A percentile compares a stretch with the other conserved stretches of the same genome.
Conservation (phyloP, 2,797 vertebrate genomes). For the Spheniscus humboldti region DNA sequence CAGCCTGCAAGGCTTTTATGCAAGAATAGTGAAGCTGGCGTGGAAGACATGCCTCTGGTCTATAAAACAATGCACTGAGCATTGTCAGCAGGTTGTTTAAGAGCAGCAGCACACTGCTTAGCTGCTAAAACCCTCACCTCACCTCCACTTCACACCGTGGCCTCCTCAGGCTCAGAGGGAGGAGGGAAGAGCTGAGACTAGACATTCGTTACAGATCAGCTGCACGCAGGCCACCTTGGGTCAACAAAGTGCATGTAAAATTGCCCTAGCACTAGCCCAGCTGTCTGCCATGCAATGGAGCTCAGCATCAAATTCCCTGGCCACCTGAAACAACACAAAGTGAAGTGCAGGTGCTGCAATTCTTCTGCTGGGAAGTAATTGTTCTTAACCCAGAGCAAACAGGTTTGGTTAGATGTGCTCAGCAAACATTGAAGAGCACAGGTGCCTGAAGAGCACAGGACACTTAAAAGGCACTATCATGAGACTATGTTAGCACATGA, state of each 20-base stretch:
- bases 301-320: background rate
- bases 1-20: background rate
- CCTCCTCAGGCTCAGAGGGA: background rate
- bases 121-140: background rate
- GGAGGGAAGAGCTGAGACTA: background rate
- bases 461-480: background rate
- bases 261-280: background rate
- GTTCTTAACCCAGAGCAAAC: background rate
- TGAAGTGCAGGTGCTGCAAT: background rate
- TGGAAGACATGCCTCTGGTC: background rate
- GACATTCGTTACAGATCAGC: background rate
- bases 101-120: background rate
- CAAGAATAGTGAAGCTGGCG: fast-evolving
- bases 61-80: background rate
- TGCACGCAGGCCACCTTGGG: background rate
- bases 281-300: background rate
- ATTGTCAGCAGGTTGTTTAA: background rate
- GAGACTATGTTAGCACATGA: background rate
- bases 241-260: background rate
- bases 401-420: background rate
- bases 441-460: background rate
- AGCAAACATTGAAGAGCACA: background rate
- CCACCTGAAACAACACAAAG: background rate
- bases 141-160: background rate
- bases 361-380: background rate